Percentiles rank a stretch among this genome's conserved stretches.
Conservation (phyloP, 2,888 invertebrate genomes). For the Scelioninae gen. 1 region DNA sequence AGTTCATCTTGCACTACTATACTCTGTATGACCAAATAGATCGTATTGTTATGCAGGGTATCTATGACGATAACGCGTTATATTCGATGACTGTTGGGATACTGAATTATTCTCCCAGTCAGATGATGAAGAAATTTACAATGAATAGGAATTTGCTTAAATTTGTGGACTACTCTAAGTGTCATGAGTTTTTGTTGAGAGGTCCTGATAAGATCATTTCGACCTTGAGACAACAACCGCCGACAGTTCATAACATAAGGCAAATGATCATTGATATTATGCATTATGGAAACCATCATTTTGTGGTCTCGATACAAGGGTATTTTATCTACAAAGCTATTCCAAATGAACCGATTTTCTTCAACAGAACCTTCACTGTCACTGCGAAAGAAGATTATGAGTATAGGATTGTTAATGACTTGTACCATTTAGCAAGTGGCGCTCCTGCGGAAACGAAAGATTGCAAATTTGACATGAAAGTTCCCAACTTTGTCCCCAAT, state of each 20-base stretch:
- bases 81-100: constrained; percentile 81
- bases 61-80: constrained; percentile 80
- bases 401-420: constrained; percentile 81
- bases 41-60: constrained; percentile 78
- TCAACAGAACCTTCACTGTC: constrained; percentile 80
- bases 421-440: constrained; percentile 80
- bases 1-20: constrained; percentile 81
- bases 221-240: constrained; percentile 77
- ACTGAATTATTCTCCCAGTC: constrained; percentile 78
- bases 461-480: constrained; percentile 58
- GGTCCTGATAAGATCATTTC: constrained; percentile 82
- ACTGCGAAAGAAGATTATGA: constrained; percentile 80
- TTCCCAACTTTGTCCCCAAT: constrained; percentile 76
- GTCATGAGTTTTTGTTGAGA: constrained; percentile 79
- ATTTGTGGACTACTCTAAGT: constrained; percentile 82
- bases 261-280: constrained; percentile 79
- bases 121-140: constrained; percentile 78
- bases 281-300: constrained; percentile 73
- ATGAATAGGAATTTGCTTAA: constrained; percentile 81
- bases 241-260: constrained; percentile 79
- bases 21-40: constrained; percentile 82
- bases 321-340: constrained; percentile 78
- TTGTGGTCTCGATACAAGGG: constrained; percentile 80
- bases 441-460: constrained; percentile 70
- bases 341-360: constrained; percentile 76